phyloP scores from a whole-genome alignment of 2,113 vertebrate species.

The Eptesicus fuscus region DNA sequence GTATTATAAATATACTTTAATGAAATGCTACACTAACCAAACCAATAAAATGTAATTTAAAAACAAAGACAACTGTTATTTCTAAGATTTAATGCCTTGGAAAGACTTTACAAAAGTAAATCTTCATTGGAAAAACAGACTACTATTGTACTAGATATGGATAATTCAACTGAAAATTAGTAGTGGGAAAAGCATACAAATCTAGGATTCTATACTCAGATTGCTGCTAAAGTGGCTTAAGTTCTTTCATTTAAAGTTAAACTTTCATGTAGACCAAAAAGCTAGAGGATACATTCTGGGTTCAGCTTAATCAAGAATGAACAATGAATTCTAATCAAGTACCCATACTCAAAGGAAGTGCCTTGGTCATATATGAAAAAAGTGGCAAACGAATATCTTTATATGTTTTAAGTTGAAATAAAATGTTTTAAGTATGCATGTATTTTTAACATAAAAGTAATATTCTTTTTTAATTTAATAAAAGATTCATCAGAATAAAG shows the following conservation, averaged over 20 bases:
- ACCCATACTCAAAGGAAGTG: not conserved
- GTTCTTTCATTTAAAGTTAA: slow-evolving; percentile 7
- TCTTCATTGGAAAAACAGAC: not conserved
- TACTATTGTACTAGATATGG: not conserved
- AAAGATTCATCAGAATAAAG: not conserved
- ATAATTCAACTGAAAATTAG: not conserved
- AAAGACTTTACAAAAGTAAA: not conserved
- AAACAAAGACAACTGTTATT: not conserved
- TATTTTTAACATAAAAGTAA: not conserved
- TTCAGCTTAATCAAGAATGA: not conserved
- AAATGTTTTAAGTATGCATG: not conserved
- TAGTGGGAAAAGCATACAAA: not conserved
- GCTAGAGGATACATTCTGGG: not conserved
- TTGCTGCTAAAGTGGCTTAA: not conserved
- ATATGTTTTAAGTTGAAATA: slow-evolving; percentile 4
- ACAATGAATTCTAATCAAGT: not conserved
- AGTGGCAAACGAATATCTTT: not conserved
- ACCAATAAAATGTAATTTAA: not conserved
- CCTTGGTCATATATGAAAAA: not conserved
- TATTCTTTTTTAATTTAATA: not conserved
- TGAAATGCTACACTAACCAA: slow-evolving; percentile 7
- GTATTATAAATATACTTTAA: not conserved
- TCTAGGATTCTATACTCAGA: not conserved
- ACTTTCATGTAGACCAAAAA: not conserved
- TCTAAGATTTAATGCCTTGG: not conserved